Evolutionary conservation across 1,140 invertebrate species (phyloP), one percentile per base, ranked within the genome.

Genomic region (Drosophila obscura): DNA sequence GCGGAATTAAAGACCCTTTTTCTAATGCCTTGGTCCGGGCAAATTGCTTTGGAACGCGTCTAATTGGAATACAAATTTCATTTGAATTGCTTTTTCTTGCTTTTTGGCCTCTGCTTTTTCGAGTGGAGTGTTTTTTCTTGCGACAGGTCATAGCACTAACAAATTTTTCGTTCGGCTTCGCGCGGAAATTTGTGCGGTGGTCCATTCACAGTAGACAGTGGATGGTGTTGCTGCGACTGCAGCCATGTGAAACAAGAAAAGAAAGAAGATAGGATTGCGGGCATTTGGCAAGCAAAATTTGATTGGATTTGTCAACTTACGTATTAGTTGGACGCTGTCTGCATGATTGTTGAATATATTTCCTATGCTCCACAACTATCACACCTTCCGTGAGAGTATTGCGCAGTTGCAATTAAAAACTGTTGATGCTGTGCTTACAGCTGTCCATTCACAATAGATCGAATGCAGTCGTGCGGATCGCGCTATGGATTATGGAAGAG

Each of bases 1-100:
- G 83, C 83, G 83, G 83, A 87, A 87, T 87, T 87, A 87, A 87
- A 87, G 83, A 87, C 83, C 77, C 61, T 74, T 79, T 77, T 77
- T 71, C 72, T 61, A 19, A 58, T 41, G 58, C 62, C 77, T 58
- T 55, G 26, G 73, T 50, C 65, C 64, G 72, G 76, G 48, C 73
- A 85, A 87, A 80, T 85, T 85, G 78, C 82, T 87, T 81, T 87
- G 69, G 68, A 81, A 72, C 75, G 82, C 73, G 79, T 82, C 82
- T 87, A 87, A 87, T 88, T 87, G 82, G 71, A 82, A 76, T 78
- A 88, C 67, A 78, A 88, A 84, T 80, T 84, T 84, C 52, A 72
- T 78, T 84, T 74, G 63, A 55, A 55, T 49, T 68, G 49, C 65
- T 49, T 60, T 48, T 60, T 59, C 55, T 64, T 55, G 46, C 44